phyloP scores from a whole-genome alignment of 2,797 vertebrate species.

The Pelochelys cantorii region DNA sequence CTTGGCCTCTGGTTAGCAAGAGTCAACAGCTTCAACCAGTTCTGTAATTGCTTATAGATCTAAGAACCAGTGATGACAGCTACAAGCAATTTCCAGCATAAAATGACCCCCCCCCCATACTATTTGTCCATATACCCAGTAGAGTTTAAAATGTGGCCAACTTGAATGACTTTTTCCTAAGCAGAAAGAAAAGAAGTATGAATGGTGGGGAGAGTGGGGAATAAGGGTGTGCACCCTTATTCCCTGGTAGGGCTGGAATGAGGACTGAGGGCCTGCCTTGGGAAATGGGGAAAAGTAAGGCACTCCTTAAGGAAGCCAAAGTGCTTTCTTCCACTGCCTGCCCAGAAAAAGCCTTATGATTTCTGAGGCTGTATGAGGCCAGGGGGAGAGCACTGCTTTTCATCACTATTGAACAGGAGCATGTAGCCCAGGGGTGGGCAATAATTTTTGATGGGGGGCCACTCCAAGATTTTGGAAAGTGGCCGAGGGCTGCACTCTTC shows the following conservation, averaged over 20 bases:
- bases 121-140: background rate
- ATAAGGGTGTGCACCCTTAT: background rate
- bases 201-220: background rate
- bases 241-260: background rate
- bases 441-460: too few species aligned
- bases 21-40: background rate
- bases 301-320: background rate
- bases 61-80: background rate
- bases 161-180: background rate
- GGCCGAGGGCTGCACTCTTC: too few species aligned
- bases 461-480: too few species aligned
- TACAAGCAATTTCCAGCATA: background rate
- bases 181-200: background rate
- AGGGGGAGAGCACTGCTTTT: background rate
- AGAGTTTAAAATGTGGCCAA: background rate
- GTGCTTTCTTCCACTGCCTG: background rate
- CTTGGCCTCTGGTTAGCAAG: too few species aligned
- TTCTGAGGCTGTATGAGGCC: background rate
- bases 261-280: background rate
- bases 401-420: background rate
- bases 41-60: fast-evolving
- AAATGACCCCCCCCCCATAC: background rate
- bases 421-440: too few species aligned
- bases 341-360: background rate
- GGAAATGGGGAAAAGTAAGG: background rate